phyloP scores from a whole-genome alignment of 2,888 invertebrate genomes.

The Keiferia lycopersicella region DNA sequence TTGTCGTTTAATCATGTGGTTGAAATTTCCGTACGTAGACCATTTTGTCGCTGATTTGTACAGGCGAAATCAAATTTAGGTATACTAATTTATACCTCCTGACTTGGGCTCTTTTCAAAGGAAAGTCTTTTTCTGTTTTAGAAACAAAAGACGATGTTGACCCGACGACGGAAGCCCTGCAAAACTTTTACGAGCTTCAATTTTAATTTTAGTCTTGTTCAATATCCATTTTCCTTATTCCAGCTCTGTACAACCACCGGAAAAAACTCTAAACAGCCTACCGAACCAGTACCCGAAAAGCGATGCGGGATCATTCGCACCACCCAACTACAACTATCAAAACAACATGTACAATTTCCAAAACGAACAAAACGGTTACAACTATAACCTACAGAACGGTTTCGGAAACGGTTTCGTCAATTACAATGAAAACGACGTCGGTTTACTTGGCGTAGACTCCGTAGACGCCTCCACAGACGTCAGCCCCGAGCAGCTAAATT shows the following conservation, averaged over 20 bases:
- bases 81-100: no score
- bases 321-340: slow-evolving; percentile 56
- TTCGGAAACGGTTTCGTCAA: slow-evolving; percentile 62
- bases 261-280: slow-evolving; percentile 60
- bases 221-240: slow-evolving; percentile 32
- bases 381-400: slow-evolving; percentile 62
- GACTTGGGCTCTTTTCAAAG: no score
- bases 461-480: slow-evolving; percentile 60
- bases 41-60: no score
- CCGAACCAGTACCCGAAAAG: slow-evolving; percentile 59
- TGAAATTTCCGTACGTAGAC: no score
- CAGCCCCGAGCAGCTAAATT: slow-evolving; percentile 71
- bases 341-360: slow-evolving; percentile 62
- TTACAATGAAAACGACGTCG: slow-evolving; percentile 62
- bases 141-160: not conserved
- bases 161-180: not conserved
- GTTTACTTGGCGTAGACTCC: slow-evolving; percentile 60
- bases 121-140: not conserved
- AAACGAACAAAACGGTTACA: slow-evolving; percentile 63
- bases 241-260: slow-evolving; percentile 68
- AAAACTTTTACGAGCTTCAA: not conserved
- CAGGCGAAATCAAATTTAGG: no score
- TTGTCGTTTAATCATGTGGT: no score
- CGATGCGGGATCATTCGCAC: slow-evolving; percentile 54
- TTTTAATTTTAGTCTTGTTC: not conserved